Evolutionary conservation across 1,140 invertebrate species (phyloP).

Genomic region (Pinna nobilis): DNA sequence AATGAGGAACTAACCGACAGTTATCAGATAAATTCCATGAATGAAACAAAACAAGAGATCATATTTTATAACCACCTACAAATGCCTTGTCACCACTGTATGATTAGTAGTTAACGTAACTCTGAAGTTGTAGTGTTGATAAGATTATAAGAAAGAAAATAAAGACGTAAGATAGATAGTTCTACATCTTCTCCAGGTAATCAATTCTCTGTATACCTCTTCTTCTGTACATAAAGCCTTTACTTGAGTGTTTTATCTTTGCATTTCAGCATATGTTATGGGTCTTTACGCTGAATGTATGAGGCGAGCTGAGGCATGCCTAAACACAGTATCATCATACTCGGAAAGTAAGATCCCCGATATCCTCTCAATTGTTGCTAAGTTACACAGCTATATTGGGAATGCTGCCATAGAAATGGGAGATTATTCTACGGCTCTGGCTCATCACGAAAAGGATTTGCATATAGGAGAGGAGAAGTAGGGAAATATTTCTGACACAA

Average conservation of each 20-base stretch:
- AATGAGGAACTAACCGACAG: too few species aligned
- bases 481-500: not conserved
- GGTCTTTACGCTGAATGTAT: constrained; percentile 37
- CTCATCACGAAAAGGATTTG: constrained; percentile 59
- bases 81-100: too few species aligned
- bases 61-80: too few species aligned
- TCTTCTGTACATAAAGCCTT: too few species aligned
- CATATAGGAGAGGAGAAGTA: constrained; percentile 56
- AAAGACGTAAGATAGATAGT: not conserved
- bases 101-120: too few species aligned
- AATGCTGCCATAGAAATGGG: constrained; percentile 64
- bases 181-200: too few species aligned
- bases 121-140: too few species aligned
- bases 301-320: constrained; percentile 21
- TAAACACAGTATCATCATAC: constrained; percentile 32
- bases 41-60: too few species aligned
- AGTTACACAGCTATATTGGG: constrained; percentile 63
- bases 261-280: constrained; percentile 38
- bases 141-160: not conserved
- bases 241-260: too few species aligned
- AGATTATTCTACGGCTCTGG: constrained; percentile 58
- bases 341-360: constrained; percentile 51
- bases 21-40: too few species aligned
- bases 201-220: too few species aligned
- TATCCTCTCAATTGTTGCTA: constrained; percentile 54